Base-by-base conservation (phyloP, 1,140 invertebrate genomes). In the Drosophila carrolli region DNA sequence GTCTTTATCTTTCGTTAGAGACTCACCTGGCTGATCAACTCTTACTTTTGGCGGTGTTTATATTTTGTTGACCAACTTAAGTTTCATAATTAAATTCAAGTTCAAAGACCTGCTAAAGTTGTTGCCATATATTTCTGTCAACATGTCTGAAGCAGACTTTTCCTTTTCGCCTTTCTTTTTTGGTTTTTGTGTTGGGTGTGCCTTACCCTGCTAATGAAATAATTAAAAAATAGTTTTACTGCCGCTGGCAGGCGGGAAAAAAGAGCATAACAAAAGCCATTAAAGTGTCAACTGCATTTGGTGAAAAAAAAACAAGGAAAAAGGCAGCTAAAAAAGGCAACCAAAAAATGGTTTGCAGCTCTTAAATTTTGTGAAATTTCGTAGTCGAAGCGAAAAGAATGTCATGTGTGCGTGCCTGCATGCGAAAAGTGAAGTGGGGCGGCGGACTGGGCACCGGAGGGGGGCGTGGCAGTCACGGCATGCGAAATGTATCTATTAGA, bases 401-500 rank as follows among this genome's bases (percentile, higher is more conserved):
- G 68, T 71, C 51, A 41, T 57, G 44, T 19, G 68, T 75, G 72
- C 72, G 73, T 75, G 71, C 44, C 32, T 53, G 73, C 54, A 72
- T 60, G 70, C 67, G 44, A 71, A 71, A 70, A 37, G 40, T 35
- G 40, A 37, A 50, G 59, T 61, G 57, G 9, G 35, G 9, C n/a
- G 51, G 60, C 5, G 47, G 23, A 5, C 10, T 13, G 44, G 44
- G 6, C 5, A n/a, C 1, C n/a, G n/a, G 16, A 9, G 19, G 59
- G 41, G 48, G 59, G 57, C 73, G 77, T 80, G 70, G 63, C 62
- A 63, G 60, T 60, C 74, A 70, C 41, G 55, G 75, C 74, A 68
- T 71, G 75, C 74, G 56, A 77, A 81, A 81, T 81, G 66, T 74
- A 80, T 81, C 65, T 76, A 71, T 72, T 80, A 81, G 77, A 63